phyloP scores from a whole-genome alignment of 2,888 invertebrate genomes.

The Caenorhabditis panamensis region DNA sequence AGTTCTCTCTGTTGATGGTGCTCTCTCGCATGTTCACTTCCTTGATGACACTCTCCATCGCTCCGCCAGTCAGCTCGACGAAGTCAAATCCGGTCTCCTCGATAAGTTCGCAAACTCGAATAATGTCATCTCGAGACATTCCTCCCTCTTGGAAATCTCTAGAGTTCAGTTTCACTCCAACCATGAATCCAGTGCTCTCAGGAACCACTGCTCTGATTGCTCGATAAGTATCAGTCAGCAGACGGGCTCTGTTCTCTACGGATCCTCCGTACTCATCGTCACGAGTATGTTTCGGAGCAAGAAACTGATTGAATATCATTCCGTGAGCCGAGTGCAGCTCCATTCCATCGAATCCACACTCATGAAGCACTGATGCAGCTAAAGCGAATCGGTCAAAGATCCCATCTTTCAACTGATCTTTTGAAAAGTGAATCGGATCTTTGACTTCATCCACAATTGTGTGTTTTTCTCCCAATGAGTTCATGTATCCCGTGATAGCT shows the following conservation, averaged over 20 bases:
- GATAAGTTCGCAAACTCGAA: conserved; percentile 40
- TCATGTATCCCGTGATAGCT: conserved; percentile 10
- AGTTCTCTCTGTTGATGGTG: conserved; percentile 71
- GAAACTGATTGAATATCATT: conserved; percentile 74
- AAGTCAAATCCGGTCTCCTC: conserved; percentile 72
- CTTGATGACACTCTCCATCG: conserved; percentile 66
- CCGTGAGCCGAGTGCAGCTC: conserved; percentile 76
- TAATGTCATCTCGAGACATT: conserved; percentile 64
- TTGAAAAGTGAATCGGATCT: conserved; percentile 53
- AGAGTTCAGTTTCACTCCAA: conserved; percentile 75
- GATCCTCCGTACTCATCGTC: conserved; percentile 73
- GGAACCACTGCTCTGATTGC: conserved; percentile 63
- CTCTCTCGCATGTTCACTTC: conserved; percentile 59
- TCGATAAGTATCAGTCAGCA: conserved; percentile 68
- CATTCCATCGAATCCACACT: conserved; percentile 73
- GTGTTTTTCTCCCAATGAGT: conserved; percentile 16
- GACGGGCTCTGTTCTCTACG: conserved; percentile 69
- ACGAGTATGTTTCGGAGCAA: conserved; percentile 67
- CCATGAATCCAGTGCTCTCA: conserved; percentile 64
- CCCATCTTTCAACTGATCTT: conserved; percentile 66
- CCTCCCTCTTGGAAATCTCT: conserved; percentile 74
- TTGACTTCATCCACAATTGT: conserved; percentile 10
- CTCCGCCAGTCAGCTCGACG: conserved; percentile 76
- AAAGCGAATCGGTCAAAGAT: conserved; percentile 60
- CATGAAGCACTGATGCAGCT: conserved; percentile 54